Base-by-base conservation (phyloP, 2,888 invertebrate genomes). In the Cordilura impudica region DNA sequence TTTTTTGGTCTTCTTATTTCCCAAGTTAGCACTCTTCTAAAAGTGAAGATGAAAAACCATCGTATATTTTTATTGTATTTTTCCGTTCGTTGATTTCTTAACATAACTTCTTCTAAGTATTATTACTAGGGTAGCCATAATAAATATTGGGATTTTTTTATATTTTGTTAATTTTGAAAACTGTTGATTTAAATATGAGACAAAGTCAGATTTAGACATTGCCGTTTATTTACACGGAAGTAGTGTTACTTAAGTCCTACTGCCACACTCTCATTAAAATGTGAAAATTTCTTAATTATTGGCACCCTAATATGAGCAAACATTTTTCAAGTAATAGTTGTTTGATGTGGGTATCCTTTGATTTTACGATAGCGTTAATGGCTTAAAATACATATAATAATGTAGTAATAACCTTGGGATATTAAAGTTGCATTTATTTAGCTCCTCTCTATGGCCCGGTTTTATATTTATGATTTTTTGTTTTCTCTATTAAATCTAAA, bases 351-450 rank as follows among this genome's bases (percentile, higher is more conserved):
- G 35, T 63, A 63, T 63, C 63, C 49, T 49, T 63, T 63, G 49
- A 63, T 78, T 72, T 78, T 63, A 78, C 43, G 72, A 73, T 8
- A 35, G 16, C 31, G 29, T 69, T 78, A 69, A 69, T 66, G 43
- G 66, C 51, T 70, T 61, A 71, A 49, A 26, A 29, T n/a, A 21
- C 39, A 56, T 56, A 70, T 51, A 63, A 60, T 60, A 45, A 10
- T 47, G 61, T n/a, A n/a, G n/a, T 58, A 66, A 60, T 53, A 60
- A 45, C 19, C 14, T 60, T 16, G 29, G 21, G 29, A 35, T 56
- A 49, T 21, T 29, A 21, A 73, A 39, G 16, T 29, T 39, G 26
- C 18, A 65, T 63, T 31, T 45, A 53, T 16, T 29, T 39, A 4
- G 1, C 35, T 39, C n/a, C n/a, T 12, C 12, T 43, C 16, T 26